Evolutionary conservation across 2,888 invertebrate genomes (phyloP), one percentile per base, ranked within the genome.

Genomic region (Portevinia maculata): DNA sequence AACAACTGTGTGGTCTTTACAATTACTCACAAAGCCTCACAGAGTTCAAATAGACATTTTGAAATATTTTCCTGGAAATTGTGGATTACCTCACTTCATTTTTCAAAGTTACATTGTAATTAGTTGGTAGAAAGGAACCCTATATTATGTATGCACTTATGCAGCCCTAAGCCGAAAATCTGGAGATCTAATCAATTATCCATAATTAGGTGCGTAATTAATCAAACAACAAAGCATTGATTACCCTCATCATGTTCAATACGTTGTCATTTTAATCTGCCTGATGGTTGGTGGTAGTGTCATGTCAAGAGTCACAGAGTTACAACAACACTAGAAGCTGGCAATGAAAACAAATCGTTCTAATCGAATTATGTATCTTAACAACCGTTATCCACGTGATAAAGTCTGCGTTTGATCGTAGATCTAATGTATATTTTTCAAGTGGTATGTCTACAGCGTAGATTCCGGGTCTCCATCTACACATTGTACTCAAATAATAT

Each of bases 161-260:
- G 15, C 21, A 15, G 1, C 34, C 44, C 13, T 53, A 15, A 41
- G 15, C 15, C 59, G 9, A 37, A 44, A 9, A 71, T 53, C 50
- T 50, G 13, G n/a, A 24, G 39, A 46, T 53, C 24, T 41, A 65
- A 59, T 69, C 67, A 46, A 76, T 76, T 52, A 46, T 46, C 24
- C 39, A 76, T 60, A 76, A 69, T 76, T 76, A 69, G 60, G 37
- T 44, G 32, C 24, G 60, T 69, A 53, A 76, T 76, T 76, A 76
- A 76, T 76, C 75, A 76, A 69, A 76, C 44, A 59, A 60, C 69
- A 69, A 76, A 39, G 32, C 59, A 69, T 50, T 69, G 60, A 76
- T 76, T 60, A 76, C 76, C 76, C 76, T 69, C 76, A 76, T 76
- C 69, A 69, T 46, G 15, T 15, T 55, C 37, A 34, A 53, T 19